Base-by-base conservation (phyloP, 2,888 invertebrate species). In the Lagria hirta region DNA sequence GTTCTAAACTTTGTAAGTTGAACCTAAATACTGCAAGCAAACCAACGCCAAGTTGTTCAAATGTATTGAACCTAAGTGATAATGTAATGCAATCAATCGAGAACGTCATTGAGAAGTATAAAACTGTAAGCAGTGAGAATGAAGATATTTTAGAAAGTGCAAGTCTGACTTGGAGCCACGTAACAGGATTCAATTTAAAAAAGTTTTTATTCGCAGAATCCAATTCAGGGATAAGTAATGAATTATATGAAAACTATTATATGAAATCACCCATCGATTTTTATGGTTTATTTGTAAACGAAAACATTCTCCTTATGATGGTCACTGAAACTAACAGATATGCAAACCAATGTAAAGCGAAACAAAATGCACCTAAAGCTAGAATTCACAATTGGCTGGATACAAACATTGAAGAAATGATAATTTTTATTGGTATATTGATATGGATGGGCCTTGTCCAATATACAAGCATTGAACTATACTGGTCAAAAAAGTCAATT, bases 391-490 rank as follows among this genome's bases (percentile, higher is more conserved):
- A 38, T 7, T 48, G 43, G 43, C 26, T n/a, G 5, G 23, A 48
- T 11, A 38, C 43, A 11, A 7, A 36, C 21, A 10, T 16, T 8
- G 13, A 32, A 7, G 54, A 52, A 45, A 30, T 55, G 22, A 36
- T 35, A 11, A 21, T 10, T 17, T 51, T 56, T 48, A 33, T 54
- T 14, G 49, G 49, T 12, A 18, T 54, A 11, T 13, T 49, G 7
- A 29, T 53, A 17, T 51, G 51, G 52, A 54, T 56, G 48, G 46
- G 52, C 6, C 36, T 53, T 32, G 32, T 40, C 10, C 27, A 50
- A 43, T 45, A 42, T 16, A 47, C 49, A 24, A 46, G 21, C 17
- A 32, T 52, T 16, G 22, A 13, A 15, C 17, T 18, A 16, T 29
- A 29, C 10, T 29, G 29, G 29, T 8, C 29, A 16, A 28, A 28